phyloP scores from a whole-genome alignment of 2,888 invertebrate species.

The Zootermopsis nevadensis region DNA sequence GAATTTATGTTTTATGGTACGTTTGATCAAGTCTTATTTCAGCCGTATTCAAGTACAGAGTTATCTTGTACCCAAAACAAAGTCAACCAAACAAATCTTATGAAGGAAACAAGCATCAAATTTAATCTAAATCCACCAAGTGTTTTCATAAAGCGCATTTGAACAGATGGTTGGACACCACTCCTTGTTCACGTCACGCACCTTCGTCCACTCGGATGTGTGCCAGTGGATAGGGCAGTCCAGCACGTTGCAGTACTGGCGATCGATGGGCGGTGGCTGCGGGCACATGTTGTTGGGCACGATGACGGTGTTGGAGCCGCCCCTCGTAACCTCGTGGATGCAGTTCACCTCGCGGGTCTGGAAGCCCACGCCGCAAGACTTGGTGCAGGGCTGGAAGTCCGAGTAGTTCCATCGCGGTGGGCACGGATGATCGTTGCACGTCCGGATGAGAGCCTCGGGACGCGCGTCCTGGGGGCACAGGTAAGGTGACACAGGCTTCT shows the following conservation, averaged over 20 bases:
- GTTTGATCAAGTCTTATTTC: no score
- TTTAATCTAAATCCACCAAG: no score
- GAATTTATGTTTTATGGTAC: no score
- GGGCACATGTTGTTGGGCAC: conserved; percentile 96
- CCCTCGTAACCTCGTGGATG: conserved; percentile 87
- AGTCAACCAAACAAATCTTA: no score
- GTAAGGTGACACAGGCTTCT: conserved; percentile 87
- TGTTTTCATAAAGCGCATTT: no score
- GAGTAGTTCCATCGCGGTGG: conserved; percentile 82
- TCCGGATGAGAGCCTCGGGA: conserved; percentile 88
- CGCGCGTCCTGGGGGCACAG: conserved; percentile 88
- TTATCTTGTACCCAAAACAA: no score
- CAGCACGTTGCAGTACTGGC: conserved; percentile 91
- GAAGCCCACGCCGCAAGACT: conserved; percentile 93
- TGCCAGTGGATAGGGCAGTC: conserved; percentile 95
- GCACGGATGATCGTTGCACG: conserved; percentile 95
- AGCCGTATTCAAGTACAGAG: no score
- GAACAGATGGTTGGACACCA: background rate
- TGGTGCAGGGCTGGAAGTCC: conserved; percentile 78
- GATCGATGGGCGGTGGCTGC: conserved; percentile 87
- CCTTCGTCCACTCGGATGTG: conserved; percentile 85
- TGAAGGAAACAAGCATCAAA: no score
- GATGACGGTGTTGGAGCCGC: conserved; percentile 88
- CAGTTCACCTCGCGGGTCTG: conserved; percentile 92
- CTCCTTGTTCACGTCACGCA: conserved; percentile 56